Percentiles rank a stretch among this genome's conserved stretches.
phyloP scores from a whole-genome alignment of 1,140 invertebrate genomes.

The Diorhabda carinulata region DNA sequence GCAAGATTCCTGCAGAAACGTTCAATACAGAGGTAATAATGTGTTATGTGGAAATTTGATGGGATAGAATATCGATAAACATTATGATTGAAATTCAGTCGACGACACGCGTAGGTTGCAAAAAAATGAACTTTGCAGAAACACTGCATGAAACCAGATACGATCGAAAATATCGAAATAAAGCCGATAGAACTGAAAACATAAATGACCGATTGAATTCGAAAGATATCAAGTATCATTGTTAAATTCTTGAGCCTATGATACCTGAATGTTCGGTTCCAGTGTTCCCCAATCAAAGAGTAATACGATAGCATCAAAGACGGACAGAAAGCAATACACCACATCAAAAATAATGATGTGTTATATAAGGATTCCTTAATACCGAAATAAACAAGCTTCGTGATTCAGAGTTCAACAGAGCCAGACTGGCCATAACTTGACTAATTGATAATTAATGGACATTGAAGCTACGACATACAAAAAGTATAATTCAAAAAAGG shows the following conservation, averaged over 20 bases:
- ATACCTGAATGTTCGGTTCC: conserved; percentile 2
- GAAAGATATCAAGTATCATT: conserved; percentile 18
- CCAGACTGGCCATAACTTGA: conserved; percentile 21
- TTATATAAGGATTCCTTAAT: conserved; percentile 37
- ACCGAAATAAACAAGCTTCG: conserved; percentile 35
- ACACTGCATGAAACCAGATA: neutral
- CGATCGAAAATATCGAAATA: conserved; percentile 8
- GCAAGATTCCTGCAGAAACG: no score
- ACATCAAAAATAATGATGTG: conserved; percentile 45
- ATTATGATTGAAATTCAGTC: no score
- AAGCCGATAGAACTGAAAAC: conserved; percentile 15
- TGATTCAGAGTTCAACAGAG: conserved; percentile 25
- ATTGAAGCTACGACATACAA: no score
- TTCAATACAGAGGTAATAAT: no score
- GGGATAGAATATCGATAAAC: no score
- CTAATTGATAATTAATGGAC: no score
- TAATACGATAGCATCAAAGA: conserved; percentile 37
- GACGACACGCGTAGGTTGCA: no score
- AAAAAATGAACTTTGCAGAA: neutral
- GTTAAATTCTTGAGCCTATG: conserved; percentile 13
- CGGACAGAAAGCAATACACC: conserved; percentile 32
- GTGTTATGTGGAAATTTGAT: no score
- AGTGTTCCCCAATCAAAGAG: conserved; percentile 40
- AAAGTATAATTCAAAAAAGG: no score
- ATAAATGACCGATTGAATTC: conserved; percentile 20